Evolutionary conservation across 1,140 invertebrate species (phyloP).

Genomic region (Aphelenchoides avenae): DNA sequence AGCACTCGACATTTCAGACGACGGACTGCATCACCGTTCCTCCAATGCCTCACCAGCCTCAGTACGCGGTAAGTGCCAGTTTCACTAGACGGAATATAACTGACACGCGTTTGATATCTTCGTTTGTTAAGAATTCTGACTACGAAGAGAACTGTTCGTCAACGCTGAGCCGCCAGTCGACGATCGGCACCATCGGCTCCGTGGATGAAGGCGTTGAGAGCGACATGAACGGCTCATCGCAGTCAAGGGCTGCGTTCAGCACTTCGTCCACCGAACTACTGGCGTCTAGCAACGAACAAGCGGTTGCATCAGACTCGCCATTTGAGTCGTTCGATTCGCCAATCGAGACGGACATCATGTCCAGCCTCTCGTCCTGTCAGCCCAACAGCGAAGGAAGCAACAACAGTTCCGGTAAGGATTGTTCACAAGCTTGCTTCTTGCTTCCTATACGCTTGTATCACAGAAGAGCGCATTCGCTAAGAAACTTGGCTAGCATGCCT

Average conservation of each 20-base stretch:
- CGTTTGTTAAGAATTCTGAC: slow-evolving; percentile 23
- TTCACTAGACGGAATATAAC: slow-evolving; percentile 5
- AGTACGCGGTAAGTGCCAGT: slow-evolving; percentile 21
- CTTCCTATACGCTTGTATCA: no score
- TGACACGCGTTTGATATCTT: slow-evolving; percentile 3
- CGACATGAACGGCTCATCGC: slow-evolving; percentile 28
- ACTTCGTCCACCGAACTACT: slow-evolving; percentile 24
- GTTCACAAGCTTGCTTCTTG: no score
- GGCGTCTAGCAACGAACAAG: slow-evolving; percentile 13
- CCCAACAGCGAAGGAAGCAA: slow-evolving; percentile 36
- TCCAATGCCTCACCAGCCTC: slow-evolving; percentile 12
- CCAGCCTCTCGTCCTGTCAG: slow-evolving; percentile 39
- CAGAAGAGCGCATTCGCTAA: no score
- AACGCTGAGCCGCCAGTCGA: slow-evolving; percentile 47
- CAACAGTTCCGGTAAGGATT: slow-evolving; percentile 19
- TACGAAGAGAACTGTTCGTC: slow-evolving; percentile 44
- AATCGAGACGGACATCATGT: slow-evolving; percentile 42
- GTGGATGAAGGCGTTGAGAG: slow-evolving; percentile 46
- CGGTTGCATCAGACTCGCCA: slow-evolving; percentile 15
- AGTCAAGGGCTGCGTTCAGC: slow-evolving; percentile 28
- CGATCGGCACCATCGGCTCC: slow-evolving; percentile 51
- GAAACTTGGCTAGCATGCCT: no score
- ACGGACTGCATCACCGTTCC: slow-evolving; percentile 36
- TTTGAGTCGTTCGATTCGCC: slow-evolving; percentile 44
- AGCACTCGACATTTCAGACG: slow-evolving; percentile 41